Base-by-base conservation (phyloP, 2,797 vertebrate genomes). In the Momotus momota region DNA sequence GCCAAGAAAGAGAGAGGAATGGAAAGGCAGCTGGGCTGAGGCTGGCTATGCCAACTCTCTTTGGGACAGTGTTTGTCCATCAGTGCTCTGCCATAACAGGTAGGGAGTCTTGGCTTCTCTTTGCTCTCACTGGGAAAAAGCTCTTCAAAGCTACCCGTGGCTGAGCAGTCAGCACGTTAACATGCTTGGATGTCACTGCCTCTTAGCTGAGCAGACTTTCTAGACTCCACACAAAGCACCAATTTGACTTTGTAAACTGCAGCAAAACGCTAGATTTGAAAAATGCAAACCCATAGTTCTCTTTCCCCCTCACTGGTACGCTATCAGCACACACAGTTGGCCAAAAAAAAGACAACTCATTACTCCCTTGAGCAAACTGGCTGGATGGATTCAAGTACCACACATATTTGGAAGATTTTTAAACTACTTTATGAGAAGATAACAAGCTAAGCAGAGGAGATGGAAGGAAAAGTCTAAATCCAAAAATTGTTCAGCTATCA, bases 231-330 rank as follows among this genome's bases (percentile, higher is more conserved):
- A 70, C 27, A 88, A 6, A 93, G 82, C 77, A 88, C 25, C 1
- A 0, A 88, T 81, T 7, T 77, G 80, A 91, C 82, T 93, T 90
- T 75, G 55, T 54, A 92, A 86, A 90, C 46, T 29, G 57, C 26
- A 83, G 40, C 64, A 84, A 91, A 92, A 49, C 0, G 4, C 45
- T 33, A 82, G 67, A 93, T 89, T 87, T 85, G 70, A 96, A 96
- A 94, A 86, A 96, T 54, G 74, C 79, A 96, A 95, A 97, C 90
- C 48, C 64, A 60, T 66, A 87, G 46, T 73, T 92, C 81, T 85
- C 86, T 81, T 45, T 55, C 60, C 81, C 48, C 48, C 70, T 86
- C 74, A 54, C 29, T 27, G 46, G 60, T 27, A 73, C 3, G 51
- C 58, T 95, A 95, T 84, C 89, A 96, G 86, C 84, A 91, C 83